Percentiles rank a stretch among this genome's conserved stretches.
phyloP scores from a whole-genome alignment of 1,140 invertebrate species.

The Drosophila pseudoananassae region DNA sequence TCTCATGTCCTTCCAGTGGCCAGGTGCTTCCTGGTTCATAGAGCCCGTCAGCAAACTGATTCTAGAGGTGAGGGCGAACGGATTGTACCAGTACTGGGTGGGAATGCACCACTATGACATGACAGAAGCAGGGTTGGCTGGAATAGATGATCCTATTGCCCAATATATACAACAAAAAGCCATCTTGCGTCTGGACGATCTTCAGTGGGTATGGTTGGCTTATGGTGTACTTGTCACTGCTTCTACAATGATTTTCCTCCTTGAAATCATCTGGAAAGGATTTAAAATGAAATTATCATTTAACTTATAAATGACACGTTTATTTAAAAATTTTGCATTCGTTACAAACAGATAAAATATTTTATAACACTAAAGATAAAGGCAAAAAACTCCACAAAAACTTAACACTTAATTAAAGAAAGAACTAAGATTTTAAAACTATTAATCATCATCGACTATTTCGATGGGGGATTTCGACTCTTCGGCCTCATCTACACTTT shows the following conservation, averaged over 20 bases:
- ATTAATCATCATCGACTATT: conserved; percentile 59
- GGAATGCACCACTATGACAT: conserved; percentile 66
- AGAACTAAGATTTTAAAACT: neutral
- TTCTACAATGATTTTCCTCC: conserved; percentile 3
- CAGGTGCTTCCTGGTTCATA: conserved; percentile 37
- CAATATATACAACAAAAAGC: neutral
- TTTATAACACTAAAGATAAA: conserved; percentile 6
- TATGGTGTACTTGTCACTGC: conserved; percentile 16
- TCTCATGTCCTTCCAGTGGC: conserved; percentile 46
- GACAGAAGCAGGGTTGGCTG: conserved; percentile 45
- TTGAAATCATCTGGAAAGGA: conserved; percentile 26
- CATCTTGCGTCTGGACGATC: conserved; percentile 15
- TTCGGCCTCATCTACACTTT: conserved; percentile 35
- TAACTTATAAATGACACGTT: conserved; percentile 7
- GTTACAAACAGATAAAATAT: neutral
- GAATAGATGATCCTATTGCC: conserved; percentile 43
- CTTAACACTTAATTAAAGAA: conserved; percentile 19
- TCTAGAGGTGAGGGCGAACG: conserved; percentile 50
- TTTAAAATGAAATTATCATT: neutral
- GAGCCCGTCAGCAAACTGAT: conserved; percentile 55
- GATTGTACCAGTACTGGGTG: conserved; percentile 58
- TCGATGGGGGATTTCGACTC: conserved; percentile 46
- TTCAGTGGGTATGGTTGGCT: conserved; percentile 45
- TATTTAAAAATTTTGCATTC: conserved; percentile 5
- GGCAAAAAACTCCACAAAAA: conserved; percentile 10